These are phyloP conservation scores for Sebastes reedi DNA, from an alignment of 2,797 vertebrate genomes.

Conservation along the genomic window DNA sequence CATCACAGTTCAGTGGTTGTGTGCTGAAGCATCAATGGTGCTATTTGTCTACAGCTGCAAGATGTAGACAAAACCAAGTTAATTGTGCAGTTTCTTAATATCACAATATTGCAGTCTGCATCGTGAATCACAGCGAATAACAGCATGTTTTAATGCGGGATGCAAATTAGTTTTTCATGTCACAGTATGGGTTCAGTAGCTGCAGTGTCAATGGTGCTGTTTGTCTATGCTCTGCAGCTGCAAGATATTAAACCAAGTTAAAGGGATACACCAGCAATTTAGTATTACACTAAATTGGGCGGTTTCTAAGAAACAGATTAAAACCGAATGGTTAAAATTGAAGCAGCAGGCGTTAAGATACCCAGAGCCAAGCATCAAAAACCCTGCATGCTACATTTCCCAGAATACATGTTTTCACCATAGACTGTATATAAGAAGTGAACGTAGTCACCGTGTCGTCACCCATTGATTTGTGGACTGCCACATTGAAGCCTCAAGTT, in stretches of 20 bases:
- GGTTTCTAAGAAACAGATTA: not conserved
- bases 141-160: not conserved
- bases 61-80: not conserved
- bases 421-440: not conserved
- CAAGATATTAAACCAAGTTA: not conserved
- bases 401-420: not conserved
- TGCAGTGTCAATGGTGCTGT: not conserved
- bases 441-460: not conserved
- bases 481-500: not conserved
- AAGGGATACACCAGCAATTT: not conserved
- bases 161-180: not conserved
- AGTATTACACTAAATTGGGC: not conserved
- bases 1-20: not conserved
- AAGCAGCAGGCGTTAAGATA: not conserved
- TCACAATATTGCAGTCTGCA: not conserved
- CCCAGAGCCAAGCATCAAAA: not conserved
- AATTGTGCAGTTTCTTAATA: not conserved
- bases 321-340: not conserved
- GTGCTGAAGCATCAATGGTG: not conserved
- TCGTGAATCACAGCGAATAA: not conserved
- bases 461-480: not conserved
- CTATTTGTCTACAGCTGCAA: conserved; percentile 19
- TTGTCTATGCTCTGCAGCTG: not conserved
- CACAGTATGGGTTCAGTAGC: not conserved
- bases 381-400: not conserved